A percentile compares a stretch with the other conserved stretches of the same genome.
Evolutionary conservation across 2,113 vertebrate species (phyloP).

Genomic region (Limanda limanda): DNA sequence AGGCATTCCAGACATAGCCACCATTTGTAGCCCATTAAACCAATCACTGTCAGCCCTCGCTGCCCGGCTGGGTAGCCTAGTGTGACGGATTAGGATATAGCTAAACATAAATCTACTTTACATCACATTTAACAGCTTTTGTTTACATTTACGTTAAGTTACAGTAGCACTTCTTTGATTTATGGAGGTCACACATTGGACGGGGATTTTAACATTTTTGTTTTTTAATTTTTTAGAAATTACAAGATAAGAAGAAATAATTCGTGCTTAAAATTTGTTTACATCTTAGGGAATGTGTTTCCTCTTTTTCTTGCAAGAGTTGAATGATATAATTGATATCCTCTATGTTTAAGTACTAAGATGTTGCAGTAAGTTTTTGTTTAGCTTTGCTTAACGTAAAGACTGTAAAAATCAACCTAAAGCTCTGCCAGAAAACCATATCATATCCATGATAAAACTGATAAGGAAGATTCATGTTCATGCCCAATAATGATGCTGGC

Average conservation of each 20-base stretch:
- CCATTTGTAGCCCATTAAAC: constrained; percentile 56
- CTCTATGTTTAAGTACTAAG: no score
- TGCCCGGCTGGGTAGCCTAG: constrained; percentile 13
- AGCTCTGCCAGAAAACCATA: no score
- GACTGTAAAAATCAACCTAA: no score
- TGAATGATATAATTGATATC: no score
- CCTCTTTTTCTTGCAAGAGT: no score
- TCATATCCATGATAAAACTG: no score
- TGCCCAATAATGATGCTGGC: no score
- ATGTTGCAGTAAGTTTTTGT: no score
- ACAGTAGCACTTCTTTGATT: constrained; percentile 7
- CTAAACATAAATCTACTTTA: constrained; percentile 27
- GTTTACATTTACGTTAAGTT: constrained; percentile 5
- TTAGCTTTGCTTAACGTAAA: no score
- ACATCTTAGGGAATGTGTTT: no score
- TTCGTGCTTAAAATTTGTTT: no score
- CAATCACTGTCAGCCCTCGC: constrained; percentile 39
- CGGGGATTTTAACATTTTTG: not conserved
- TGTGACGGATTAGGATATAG: constrained; percentile 16
- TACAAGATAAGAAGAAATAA: not conserved
- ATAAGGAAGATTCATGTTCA: no score
- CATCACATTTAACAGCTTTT: constrained; percentile 29
- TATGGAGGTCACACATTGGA: constrained; percentile 34
- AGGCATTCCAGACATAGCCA: constrained; percentile 64
- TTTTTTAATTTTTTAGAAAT: not conserved